Percentiles rank a stretch among this genome's conserved stretches.
These are phyloP conservation scores for Otis tarda DNA, from an alignment of 2,113 vertebrate genomes.

Conservation along the genomic window DNA sequence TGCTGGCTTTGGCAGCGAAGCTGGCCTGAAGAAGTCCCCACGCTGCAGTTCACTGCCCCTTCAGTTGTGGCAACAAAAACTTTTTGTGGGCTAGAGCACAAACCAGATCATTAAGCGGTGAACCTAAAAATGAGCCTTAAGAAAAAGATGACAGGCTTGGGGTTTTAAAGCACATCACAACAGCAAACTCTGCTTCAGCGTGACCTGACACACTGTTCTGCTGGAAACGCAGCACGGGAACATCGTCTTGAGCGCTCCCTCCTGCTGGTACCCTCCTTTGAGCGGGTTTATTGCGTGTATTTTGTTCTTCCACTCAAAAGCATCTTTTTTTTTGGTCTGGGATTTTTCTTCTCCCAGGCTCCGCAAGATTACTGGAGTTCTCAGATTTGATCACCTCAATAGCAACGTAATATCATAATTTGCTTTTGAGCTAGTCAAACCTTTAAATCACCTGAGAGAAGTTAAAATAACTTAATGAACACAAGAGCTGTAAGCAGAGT, in stretches of 20 bases:
- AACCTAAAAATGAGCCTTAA: not conserved
- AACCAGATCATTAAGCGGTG: not conserved
- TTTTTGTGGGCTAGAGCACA: not conserved
- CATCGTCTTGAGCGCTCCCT: not conserved
- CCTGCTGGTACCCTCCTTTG: accelerated
- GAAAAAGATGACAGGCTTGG: not conserved
- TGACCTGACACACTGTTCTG: not conserved
- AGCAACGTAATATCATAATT: not conserved
- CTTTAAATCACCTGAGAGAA: not conserved
- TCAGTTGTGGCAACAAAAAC: not conserved
- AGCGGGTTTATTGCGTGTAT: not conserved
- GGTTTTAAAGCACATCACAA: not conserved
- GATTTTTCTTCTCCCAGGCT: not conserved
- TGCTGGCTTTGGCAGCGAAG: not conserved
- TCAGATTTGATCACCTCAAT: not conserved
- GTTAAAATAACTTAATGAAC: not conserved
- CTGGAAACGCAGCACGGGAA: accelerated
- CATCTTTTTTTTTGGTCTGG: not conserved
- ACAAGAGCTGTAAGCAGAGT: not conserved
- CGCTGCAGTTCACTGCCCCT: not conserved
- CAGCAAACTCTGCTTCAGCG: not conserved
- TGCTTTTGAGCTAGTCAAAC: not conserved
- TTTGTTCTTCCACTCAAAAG: not conserved
- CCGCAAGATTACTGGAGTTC: not conserved
- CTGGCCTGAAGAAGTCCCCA: not conserved